Base-by-base conservation (phyloP, 2,888 invertebrate genomes). In the Cylloceria caligata region DNA sequence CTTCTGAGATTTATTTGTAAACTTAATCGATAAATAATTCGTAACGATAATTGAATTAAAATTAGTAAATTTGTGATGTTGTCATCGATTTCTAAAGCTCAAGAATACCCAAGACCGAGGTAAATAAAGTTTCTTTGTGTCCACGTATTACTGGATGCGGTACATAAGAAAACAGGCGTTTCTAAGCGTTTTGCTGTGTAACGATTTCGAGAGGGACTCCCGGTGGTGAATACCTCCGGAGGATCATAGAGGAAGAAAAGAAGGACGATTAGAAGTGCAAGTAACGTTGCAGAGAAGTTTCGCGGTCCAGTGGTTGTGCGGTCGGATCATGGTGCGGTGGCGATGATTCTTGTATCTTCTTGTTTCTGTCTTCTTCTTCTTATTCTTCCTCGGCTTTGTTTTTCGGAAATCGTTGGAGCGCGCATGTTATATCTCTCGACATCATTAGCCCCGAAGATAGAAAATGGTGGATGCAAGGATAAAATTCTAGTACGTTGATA, bases 301-400 rank as follows among this genome's bases (percentile, higher is more conserved):
- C 65, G 81, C 81, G 81, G 78, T 81, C 49, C 74, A 78, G 73
- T 71, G 74, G 74, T 74, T 60, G 71, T 77, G 73, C 30, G 78
- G 74, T 81, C 69, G 71, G 55, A 65, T 55, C 65, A 42, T 65
- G 73, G 74, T 65, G 34, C 60, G 62, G 76, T 74, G 68, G 64
- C 81, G 57, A 81, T 78, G 69, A 74, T 81, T 81, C 78, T 78
- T 65, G 42, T n/a, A 34, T 78, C 19, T 65, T 39, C 49, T 9
- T 45, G 30, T 34, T 57, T 36, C 45, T 21, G 45, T 47, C 39
- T 27, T 64, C 39, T 34, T 30, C 39, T 65, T 64, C 27, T 60
- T 62, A 30, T 27, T 5, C 5, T 3, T 16, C 45, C 16, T 16
- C 45, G 5, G 68, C 24, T 64, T 73, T 21, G 60, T 73, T 47